Percentiles rank a stretch among this genome's conserved stretches.
These are phyloP conservation scores for Sebastes vulpes DNA, from an alignment of 2,797 vertebrate genomes.

Conservation along the genomic window DNA sequence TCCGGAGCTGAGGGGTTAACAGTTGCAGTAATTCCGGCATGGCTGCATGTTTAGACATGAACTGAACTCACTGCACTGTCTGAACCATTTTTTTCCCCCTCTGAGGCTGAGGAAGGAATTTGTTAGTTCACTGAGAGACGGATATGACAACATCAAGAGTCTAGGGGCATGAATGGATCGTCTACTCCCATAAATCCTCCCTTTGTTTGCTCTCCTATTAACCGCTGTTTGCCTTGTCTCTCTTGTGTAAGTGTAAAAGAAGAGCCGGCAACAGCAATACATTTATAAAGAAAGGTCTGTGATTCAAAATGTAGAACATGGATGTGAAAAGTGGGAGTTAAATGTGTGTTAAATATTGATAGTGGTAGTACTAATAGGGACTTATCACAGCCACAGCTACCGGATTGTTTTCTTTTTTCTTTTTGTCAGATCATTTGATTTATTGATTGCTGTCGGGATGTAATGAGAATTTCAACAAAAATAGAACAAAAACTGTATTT, in stretches of 20 bases:
- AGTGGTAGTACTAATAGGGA: neutral
- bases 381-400: too few species aligned
- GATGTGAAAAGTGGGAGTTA: neutral
- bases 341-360: neutral
- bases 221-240: neutral
- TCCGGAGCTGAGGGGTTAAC: neutral
- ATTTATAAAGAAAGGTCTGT: neutral
- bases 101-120: constrained; percentile 62
- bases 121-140: constrained; percentile 54
- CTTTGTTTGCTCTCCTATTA: neutral
- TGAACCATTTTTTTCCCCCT: neutral
- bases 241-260: neutral
- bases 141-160: neutral
- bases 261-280: neutral
- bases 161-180: neutral
- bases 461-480: too few species aligned
- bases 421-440: neutral
- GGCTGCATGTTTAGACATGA: constrained; percentile 35
- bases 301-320: neutral
- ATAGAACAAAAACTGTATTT: too few species aligned
- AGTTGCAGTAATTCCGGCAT: neutral
- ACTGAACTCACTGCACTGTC: neutral
- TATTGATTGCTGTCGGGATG: too few species aligned
- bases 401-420: too few species aligned
- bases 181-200: neutral